Percentiles rank a stretch among this genome's conserved stretches.
These are phyloP conservation scores for Anorthoa munda DNA, from an alignment of 2,888 invertebrate species.

Conservation along the genomic window DNA sequence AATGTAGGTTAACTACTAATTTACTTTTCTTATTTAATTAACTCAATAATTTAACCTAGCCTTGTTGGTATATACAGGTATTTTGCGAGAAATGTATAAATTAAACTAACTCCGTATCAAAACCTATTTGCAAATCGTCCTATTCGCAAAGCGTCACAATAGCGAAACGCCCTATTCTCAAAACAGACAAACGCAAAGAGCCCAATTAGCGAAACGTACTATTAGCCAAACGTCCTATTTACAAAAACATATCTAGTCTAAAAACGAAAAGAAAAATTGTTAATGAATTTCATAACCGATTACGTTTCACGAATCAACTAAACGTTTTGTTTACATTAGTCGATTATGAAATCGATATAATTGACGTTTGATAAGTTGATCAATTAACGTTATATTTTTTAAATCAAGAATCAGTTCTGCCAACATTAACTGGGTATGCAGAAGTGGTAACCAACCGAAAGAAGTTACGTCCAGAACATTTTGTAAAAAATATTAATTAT, in stretches of 20 bases:
- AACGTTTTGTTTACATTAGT: constrained; percentile 39
- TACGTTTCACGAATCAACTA: constrained; percentile 30
- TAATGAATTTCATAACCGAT: constrained; percentile 6
- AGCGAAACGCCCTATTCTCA: too few species aligned
- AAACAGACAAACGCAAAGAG: too few species aligned
- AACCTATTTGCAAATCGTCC: too few species aligned
- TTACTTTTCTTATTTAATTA: too few species aligned
- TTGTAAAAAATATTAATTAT: constrained; percentile 13
- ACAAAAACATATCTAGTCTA: neutral
- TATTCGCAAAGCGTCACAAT: too few species aligned
- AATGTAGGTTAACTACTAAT: too few species aligned
- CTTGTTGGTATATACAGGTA: too few species aligned
- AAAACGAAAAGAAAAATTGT: neutral
- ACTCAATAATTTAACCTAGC: too few species aligned
- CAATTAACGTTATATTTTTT: constrained; percentile 31
- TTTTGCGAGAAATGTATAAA: too few species aligned
- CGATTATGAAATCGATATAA: constrained; percentile 49
- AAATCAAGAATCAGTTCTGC: constrained; percentile 12
- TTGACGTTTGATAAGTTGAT: constrained; percentile 26
- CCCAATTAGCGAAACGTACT: too few species aligned
- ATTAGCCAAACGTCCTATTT: too few species aligned
- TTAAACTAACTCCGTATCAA: too few species aligned
- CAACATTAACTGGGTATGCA: constrained; percentile 16
- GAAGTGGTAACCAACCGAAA: constrained; percentile 16
- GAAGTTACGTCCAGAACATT: constrained; percentile 32